phyloP scores from a whole-genome alignment of 2,797 vertebrate genomes.

The Notoglanidium macrostoma region DNA sequence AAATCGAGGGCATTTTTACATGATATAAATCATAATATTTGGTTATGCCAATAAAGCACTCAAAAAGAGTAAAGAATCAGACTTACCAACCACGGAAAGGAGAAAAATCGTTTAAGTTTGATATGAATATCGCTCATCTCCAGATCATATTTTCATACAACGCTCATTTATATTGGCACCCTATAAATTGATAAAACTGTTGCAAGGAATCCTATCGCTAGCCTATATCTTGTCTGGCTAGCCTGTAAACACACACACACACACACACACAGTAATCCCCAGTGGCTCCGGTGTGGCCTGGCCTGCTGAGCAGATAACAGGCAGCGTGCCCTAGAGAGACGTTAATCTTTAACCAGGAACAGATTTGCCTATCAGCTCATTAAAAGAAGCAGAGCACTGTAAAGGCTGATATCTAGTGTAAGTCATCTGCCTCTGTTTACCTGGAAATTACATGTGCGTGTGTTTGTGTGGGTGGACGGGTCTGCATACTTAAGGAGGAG shows the following conservation, averaged over 20 bases:
- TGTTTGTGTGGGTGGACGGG: background rate
- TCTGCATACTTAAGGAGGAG: slow-evolving; percentile 6
- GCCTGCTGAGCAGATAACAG: slow-evolving; percentile 73
- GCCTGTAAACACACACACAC: slow-evolving; percentile 61
- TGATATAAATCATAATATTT: background rate
- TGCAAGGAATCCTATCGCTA: background rate
- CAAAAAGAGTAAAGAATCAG: background rate
- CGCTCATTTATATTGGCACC: slow-evolving; percentile 10
- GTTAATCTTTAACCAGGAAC: slow-evolving; percentile 82
- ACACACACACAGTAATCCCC: slow-evolving; percentile 67
- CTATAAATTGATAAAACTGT: background rate
- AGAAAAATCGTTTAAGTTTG: background rate
- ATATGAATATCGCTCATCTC: background rate
- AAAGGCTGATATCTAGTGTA: slow-evolving; percentile 66
- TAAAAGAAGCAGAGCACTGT: slow-evolving; percentile 70
- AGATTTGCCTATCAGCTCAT: slow-evolving; percentile 82
- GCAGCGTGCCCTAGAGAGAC: slow-evolving; percentile 70
- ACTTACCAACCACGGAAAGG: background rate
- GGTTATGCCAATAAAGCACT: background rate
- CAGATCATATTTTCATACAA: background rate
- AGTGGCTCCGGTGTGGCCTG: slow-evolving; percentile 72
- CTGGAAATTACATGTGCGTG: slow-evolving; percentile 41
- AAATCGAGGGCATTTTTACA: background rate
- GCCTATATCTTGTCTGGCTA: slow-evolving; percentile 20
- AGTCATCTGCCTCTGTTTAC: slow-evolving; percentile 66